Conservation (phyloP, 2,797 vertebrate species). For the Acanthopagrus latus region DNA sequence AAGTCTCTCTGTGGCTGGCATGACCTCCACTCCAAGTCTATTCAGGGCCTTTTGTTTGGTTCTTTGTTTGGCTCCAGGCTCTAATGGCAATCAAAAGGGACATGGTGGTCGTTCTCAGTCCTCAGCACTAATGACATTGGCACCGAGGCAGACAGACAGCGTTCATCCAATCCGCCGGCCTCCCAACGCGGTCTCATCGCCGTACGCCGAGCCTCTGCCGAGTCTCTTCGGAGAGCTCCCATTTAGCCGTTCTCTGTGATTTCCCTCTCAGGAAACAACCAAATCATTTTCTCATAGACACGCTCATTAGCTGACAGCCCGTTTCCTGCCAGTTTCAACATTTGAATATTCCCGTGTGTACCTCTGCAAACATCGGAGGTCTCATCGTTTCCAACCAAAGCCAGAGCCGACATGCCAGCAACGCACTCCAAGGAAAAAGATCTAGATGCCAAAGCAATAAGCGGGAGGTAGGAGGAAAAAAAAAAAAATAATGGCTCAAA, state of each 20-base stretch:
- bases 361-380: constrained; percentile 85
- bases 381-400: constrained; percentile 82
- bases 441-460: constrained; percentile 84
- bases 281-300: constrained; percentile 86
- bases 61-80: constrained; percentile 77
- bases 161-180: constrained; percentile 73
- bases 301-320: constrained; percentile 86
- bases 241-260: constrained; percentile 88
- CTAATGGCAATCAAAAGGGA: constrained; percentile 82
- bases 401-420: constrained; percentile 80
- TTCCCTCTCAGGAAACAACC: constrained; percentile 87
- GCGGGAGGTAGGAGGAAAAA: constrained; percentile 53
- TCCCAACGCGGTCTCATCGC: constrained; percentile 69
- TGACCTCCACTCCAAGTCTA: constrained; percentile 79
- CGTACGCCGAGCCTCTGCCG: constrained; percentile 55
- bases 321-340: constrained; percentile 85
- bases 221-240: constrained; percentile 83
- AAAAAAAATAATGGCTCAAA: constrained; percentile 74
- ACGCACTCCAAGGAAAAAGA: constrained; percentile 78
- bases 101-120: constrained; percentile 75
- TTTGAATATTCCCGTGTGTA: constrained; percentile 86
- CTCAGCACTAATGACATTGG: constrained; percentile 83
- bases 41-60: constrained; percentile 74
- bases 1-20: constrained; percentile 70
- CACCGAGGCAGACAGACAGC: constrained; percentile 73